These are phyloP conservation scores for Spodoptera litura DNA, from an alignment of 1,140 invertebrate genomes.

Conservation along the genomic window DNA sequence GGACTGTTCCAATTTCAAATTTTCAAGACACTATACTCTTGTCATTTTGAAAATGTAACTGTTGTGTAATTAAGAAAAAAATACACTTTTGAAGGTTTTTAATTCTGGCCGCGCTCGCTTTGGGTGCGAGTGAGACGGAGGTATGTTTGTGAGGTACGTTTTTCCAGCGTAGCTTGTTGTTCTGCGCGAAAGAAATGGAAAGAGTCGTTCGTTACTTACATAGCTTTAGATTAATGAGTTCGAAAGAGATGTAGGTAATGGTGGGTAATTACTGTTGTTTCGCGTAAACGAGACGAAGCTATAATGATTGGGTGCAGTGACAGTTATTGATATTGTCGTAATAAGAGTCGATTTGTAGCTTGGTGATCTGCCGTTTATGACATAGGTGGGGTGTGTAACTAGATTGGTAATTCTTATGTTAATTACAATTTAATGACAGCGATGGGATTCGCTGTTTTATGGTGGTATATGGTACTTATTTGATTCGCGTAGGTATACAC, in stretches of 20 bases:
- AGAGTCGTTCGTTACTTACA: constrained; percentile 61
- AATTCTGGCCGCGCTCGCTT: constrained; percentile 58
- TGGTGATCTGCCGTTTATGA: constrained; percentile 57
- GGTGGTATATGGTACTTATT: constrained; percentile 50
- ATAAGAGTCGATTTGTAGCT: constrained; percentile 62
- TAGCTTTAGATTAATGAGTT: constrained; percentile 76
- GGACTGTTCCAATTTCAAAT: constrained; percentile 71
- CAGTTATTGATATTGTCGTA: constrained; percentile 81
- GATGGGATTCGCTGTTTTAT: constrained; percentile 56
- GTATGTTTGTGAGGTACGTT: constrained; percentile 57
- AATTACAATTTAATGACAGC: constrained; percentile 74
- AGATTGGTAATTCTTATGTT: constrained; percentile 67
- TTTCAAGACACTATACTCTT: constrained; percentile 69
- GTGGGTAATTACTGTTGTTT: constrained; percentile 73
- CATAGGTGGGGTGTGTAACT: constrained; percentile 65
- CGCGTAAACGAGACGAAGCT: constrained; percentile 81
- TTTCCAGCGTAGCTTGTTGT: constrained; percentile 59
- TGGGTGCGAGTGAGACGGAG: constrained; percentile 64
- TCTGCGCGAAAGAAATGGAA: constrained; percentile 78
- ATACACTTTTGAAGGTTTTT: constrained; percentile 62
- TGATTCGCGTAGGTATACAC: constrained; percentile 48
- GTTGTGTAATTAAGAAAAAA: constrained; percentile 67
- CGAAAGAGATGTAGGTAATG: constrained; percentile 79
- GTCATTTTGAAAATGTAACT: constrained; percentile 72
- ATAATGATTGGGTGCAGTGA: constrained; percentile 77